Conservation (phyloP, 1,140 invertebrate genomes). For the Drosophila oshimai region DNA sequence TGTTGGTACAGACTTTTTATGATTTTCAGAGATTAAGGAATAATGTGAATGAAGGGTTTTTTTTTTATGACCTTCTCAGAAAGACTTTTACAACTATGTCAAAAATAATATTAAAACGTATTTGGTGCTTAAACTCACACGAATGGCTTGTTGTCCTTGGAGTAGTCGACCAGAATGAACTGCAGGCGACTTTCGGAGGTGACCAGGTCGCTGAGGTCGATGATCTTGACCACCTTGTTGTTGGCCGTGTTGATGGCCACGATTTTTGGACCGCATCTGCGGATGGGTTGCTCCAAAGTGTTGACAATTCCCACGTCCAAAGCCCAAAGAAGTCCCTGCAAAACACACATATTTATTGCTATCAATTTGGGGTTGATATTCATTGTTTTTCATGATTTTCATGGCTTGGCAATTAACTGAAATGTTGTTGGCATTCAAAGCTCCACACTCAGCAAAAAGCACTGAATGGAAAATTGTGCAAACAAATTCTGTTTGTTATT, state of each 20-base stretch:
- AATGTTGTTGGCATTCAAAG: slow-evolving; percentile 23
- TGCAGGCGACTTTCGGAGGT: slow-evolving; percentile 85
- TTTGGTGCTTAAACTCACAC: slow-evolving; percentile 62
- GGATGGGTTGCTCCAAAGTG: slow-evolving; percentile 85
- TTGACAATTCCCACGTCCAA: slow-evolving; percentile 87
- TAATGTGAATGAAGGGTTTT: neutral
- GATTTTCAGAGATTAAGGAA: neutral
- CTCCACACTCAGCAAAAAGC: neutral
- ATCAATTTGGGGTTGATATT: slow-evolving; percentile 6
- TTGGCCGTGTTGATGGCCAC: slow-evolving; percentile 85
- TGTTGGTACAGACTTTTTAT: neutral
- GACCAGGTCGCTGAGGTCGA: slow-evolving; percentile 85
- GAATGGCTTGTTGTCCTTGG: slow-evolving; percentile 74
- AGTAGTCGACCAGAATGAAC: slow-evolving; percentile 85
- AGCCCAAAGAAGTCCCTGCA: slow-evolving; percentile 86
- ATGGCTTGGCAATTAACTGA: slow-evolving; percentile 28
- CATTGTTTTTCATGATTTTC: neutral
- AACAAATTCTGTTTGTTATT: slow-evolving; percentile 45
- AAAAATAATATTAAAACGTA: neutral
- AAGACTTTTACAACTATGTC: neutral
- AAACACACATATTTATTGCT: neutral
- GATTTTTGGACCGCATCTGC: slow-evolving; percentile 87
- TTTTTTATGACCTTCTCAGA: neutral
- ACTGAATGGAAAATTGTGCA: slow-evolving; percentile 41
- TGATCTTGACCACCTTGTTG: slow-evolving; percentile 85